A percentile compares a stretch with the other conserved stretches of the same genome.
phyloP scores from a whole-genome alignment of 2,797 vertebrate genomes.

The Morelia viridis region DNA sequence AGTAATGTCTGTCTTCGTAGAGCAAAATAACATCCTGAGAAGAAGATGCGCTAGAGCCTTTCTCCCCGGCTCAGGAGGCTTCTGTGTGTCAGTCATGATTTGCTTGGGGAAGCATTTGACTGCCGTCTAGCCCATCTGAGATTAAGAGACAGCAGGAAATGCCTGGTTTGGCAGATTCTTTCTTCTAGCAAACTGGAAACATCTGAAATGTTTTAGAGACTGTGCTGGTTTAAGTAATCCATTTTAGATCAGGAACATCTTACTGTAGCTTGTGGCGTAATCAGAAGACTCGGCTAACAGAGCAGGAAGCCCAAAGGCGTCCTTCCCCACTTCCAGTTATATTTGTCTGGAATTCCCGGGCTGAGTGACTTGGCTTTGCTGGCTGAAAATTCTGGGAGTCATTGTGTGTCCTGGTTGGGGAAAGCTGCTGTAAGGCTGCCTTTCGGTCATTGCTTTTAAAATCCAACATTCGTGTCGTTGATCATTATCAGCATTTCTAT shows the following conservation, averaged over 20 bases:
- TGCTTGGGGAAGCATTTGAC: background rate
- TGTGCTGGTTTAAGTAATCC: background rate
- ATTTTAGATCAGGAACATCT: background rate
- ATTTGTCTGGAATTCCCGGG: background rate
- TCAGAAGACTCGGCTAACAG: accelerated
- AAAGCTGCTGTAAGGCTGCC: too few relatives aligned
- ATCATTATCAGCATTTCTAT: background rate
- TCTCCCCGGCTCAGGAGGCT: too few relatives aligned
- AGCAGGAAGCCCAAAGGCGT: background rate
- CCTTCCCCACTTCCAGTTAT: background rate
- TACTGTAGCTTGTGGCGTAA: too few relatives aligned
- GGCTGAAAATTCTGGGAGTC: background rate
- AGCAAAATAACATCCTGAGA: background rate
- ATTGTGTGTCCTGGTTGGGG: background rate
- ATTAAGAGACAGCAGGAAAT: background rate
- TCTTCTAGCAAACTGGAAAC: background rate
- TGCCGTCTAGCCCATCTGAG: background rate
- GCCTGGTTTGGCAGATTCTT: background rate
- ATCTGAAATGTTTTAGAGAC: background rate
- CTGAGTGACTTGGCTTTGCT: background rate
- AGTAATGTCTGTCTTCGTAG: background rate
- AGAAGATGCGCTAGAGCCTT: too few relatives aligned
- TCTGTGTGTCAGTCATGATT: background rate
- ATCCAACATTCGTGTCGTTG: too few relatives aligned
- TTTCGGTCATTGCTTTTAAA: background rate